Percentiles rank a stretch among this genome's conserved stretches.
Evolutionary conservation across 1,140 invertebrate genomes (phyloP).

Genomic region (Papilio polyxenes): DNA sequence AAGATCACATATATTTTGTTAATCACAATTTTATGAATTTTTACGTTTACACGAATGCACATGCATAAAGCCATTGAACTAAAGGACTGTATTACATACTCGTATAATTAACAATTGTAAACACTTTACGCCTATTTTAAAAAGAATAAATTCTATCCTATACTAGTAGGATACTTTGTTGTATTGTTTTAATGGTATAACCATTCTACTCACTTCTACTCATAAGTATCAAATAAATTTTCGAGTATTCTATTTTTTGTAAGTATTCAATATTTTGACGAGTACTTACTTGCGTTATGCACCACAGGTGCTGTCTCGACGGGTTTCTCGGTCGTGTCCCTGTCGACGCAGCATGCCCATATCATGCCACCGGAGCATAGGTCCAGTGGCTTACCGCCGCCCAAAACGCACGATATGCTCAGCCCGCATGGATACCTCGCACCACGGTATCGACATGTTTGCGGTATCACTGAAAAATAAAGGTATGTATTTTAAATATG

Average conservation of each 20-base stretch:
- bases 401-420: conserved; percentile 93
- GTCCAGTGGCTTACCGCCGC: conserved; percentile 92
- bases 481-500: neutral
- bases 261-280: neutral
- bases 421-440: conserved; percentile 93
- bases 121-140: neutral
- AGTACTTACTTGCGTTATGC: conserved; percentile 92
- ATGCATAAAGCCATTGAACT: too few relatives aligned
- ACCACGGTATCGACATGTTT: conserved; percentile 94
- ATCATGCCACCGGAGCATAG: conserved; percentile 96
- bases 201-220: too few relatives aligned
- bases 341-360: conserved; percentile 95
- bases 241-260: neutral
- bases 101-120: neutral
- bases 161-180: too few relatives aligned
- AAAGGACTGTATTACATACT: neutral
- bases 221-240: too few relatives aligned
- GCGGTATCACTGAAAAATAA: conserved; percentile 91
- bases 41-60: too few relatives aligned
- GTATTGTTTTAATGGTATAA: too few relatives aligned
- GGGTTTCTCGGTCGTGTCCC: conserved; percentile 83
- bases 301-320: conserved; percentile 81
- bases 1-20: neutral
- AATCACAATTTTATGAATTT: neutral
- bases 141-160: too few relatives aligned